Evolutionary conservation across 2,113 vertebrate genomes (phyloP), one percentile per base, ranked within the genome.

Genomic region (Oreotrochilus melanogaster): DNA sequence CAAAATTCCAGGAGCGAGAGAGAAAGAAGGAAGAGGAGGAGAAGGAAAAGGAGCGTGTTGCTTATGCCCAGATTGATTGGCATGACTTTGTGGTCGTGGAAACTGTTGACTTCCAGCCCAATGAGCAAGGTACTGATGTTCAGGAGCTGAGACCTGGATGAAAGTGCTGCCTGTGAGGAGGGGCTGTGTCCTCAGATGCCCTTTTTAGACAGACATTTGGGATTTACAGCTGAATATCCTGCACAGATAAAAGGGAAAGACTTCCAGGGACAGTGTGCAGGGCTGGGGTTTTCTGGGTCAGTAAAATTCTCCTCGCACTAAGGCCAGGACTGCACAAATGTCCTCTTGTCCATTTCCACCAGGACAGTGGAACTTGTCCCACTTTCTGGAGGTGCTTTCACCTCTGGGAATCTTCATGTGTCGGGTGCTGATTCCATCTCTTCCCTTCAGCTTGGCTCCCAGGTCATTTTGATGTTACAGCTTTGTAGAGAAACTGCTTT

Each of bases 71-170:
- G 96, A 99, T 99, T 1, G 99, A 99, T 90, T 99, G 99, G 99
- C 99, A 99, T 28, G 99, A 99, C 95, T 99, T 99, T 88, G 99
- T 99, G 14, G 99, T 99, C 10, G 99, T 99, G 57, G 99, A 99
- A 95, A 99, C 99, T 0, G 99, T 99, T 51, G 99, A 99, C 96
- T 99, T 99, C 92, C 99, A 99, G 93, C 99, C 99, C 89, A 99
- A 97, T 5, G 99, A 99, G 83, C 99, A 99, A 98, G 99, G 99
- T 99, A 91, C 31, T 78, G 75, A 18, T 19, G 18, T 47, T 47
- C 21, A 47, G 45, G 45, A 39, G 45, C 10, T 47, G 45, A 19
- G 45, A 47, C 22, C 45, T 47, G 18, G 18, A 21, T 47, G 45
- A 18, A 21, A 22, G 18, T 47, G 45, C 45, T 47, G 8, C 18